A percentile compares a stretch with the other conserved stretches of the same genome.
Evolutionary conservation across 2,888 invertebrate species (phyloP).

Genomic region (Trachelus tabidus): DNA sequence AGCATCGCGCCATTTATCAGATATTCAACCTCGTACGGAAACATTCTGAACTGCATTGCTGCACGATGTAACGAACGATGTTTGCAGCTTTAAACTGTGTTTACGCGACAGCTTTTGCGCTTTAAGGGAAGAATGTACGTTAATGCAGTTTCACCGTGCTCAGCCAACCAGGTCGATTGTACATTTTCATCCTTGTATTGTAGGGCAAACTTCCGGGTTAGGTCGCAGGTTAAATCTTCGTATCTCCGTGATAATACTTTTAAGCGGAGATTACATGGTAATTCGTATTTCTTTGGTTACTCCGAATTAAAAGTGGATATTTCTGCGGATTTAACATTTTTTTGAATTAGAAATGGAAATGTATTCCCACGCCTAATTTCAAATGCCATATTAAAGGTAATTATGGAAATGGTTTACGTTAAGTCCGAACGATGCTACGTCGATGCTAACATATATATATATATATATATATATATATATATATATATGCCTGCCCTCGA

Average conservation of each 20-base stretch:
- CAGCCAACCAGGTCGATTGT: not conserved
- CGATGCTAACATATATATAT: constrained; percentile 5
- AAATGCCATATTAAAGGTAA: constrained; percentile 30
- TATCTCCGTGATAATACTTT: not conserved
- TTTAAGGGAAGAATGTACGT: not conserved
- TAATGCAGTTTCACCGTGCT: not conserved
- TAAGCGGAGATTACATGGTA: not conserved
- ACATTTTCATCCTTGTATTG: not conserved
- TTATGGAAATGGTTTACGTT: constrained; percentile 26
- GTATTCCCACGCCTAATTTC: constrained; percentile 29
- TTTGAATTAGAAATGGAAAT: constrained; percentile 30
- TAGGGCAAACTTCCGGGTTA: not conserved
- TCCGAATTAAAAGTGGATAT: constrained; percentile 8
- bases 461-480: constrained; percentile 5
- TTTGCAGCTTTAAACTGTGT: not conserved
- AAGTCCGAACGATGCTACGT: not conserved
- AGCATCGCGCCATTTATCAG: not conserved
- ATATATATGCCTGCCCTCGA: constrained; percentile 10
- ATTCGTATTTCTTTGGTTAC: constrained; percentile 16
- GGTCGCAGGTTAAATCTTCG: not conserved
- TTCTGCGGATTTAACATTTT: constrained; percentile 30
- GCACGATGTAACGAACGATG: not conserved
- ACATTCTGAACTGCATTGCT: not conserved
- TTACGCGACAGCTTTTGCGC: not conserved
- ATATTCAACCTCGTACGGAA: not conserved